phyloP scores from a whole-genome alignment of 2,888 invertebrate species.

The Heliconius erato region DNA sequence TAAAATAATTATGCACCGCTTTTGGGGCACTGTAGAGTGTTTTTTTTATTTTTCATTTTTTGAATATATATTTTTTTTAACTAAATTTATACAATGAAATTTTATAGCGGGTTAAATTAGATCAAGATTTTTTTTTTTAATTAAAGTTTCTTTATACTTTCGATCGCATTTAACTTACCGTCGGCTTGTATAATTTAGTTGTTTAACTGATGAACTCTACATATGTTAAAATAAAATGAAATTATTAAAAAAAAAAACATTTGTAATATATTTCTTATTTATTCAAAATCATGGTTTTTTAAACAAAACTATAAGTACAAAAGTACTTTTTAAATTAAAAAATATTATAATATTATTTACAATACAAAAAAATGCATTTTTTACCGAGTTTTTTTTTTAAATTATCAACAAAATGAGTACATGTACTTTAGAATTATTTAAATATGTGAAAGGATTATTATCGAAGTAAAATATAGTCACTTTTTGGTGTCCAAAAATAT shows the following conservation, averaged over 20 bases:
- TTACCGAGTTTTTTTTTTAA: background rate
- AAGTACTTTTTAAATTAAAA: slow-evolving; percentile 19
- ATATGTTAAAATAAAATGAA: slow-evolving; percentile 8
- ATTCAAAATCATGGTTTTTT: slow-evolving; percentile 7
- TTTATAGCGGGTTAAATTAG: background rate
- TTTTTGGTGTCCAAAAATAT: background rate
- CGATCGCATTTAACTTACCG: slow-evolving; percentile 63
- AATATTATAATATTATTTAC: slow-evolving; percentile 18
- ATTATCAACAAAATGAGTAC: slow-evolving; percentile 17
- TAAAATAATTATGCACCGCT: background rate
- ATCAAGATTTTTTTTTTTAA: background rate
- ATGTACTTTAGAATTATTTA: slow-evolving; percentile 1
- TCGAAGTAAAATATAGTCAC: background rate
- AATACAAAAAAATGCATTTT: slow-evolving; percentile 24
- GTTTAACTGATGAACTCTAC: slow-evolving; percentile 60
- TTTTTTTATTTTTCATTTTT: background rate
- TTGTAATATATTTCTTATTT: slow-evolving; percentile 1
- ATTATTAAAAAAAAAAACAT: background rate
- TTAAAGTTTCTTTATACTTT: slow-evolving; percentile 55
- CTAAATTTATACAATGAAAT: background rate
- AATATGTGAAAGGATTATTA: slow-evolving; percentile 12
- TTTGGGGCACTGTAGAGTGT: background rate
- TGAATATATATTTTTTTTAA: background rate
- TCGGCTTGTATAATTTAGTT: slow-evolving; percentile 58
- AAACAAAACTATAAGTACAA: slow-evolving; percentile 8